A percentile compares a stretch with the other conserved stretches of the same genome.
Evolutionary conservation across 1,140 invertebrate genomes (phyloP).

Genomic region (Meteorus sp.): DNA sequence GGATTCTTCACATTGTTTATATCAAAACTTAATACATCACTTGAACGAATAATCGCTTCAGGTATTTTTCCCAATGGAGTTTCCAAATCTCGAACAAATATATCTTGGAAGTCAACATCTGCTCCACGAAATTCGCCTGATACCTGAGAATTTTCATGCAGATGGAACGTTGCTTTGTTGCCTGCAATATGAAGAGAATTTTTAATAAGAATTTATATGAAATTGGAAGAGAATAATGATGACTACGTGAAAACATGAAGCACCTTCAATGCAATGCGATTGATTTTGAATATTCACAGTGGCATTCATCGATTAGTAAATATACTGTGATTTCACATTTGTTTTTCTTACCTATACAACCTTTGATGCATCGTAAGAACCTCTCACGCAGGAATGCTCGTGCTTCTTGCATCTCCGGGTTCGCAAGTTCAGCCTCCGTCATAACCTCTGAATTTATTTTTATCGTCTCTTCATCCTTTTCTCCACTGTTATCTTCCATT

Average conservation of each 20-base stretch:
- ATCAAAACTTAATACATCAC: constrained; percentile 49
- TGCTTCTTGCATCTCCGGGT: constrained; percentile 50
- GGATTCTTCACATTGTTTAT: constrained; percentile 38
- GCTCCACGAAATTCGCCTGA: constrained; percentile 51
- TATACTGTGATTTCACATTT: constrained; percentile 4
- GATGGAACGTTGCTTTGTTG: constrained; percentile 48
- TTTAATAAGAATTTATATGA: neutral
- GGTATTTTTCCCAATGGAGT: constrained; percentile 53
- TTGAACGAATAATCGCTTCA: constrained; percentile 49
- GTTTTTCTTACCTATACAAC: constrained; percentile 49
- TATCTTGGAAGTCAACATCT: constrained; percentile 49
- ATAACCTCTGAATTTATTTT: neutral
- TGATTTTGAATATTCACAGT: too few species aligned
- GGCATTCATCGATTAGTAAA: neutral
- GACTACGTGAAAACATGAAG: too few species aligned
- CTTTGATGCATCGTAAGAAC: constrained; percentile 52
- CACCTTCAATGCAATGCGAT: neutral
- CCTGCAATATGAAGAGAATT: constrained; percentile 37
- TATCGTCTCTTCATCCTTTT: neutral
- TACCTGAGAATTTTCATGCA: constrained; percentile 53
- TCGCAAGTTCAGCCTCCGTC: constrained; percentile 38
- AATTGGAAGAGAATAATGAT: neutral
- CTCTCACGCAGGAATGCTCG: constrained; percentile 53
- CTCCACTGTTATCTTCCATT: too few species aligned
- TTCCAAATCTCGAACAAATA: constrained; percentile 49